Base-by-base conservation (phyloP, 2,113 vertebrate species). In the Clinocottus analis region DNA sequence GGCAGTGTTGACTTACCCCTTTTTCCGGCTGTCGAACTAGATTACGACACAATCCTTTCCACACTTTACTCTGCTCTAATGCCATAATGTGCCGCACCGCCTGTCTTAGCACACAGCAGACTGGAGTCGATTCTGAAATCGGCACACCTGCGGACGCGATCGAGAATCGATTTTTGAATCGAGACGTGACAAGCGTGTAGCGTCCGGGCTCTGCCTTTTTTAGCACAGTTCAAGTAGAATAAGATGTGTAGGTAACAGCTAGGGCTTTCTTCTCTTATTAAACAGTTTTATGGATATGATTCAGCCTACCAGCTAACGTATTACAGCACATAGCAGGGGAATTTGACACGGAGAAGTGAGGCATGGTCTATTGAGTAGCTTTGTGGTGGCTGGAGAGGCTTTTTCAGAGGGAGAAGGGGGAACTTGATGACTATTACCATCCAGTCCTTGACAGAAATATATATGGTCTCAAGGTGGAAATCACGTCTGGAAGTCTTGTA, bases 271-370 rank as follows among this genome's bases (percentile, higher is more conserved):
- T 64, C 37, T 35, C 37, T 35, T 49, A 53, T 68, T 59, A 43
- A 33, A 56, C 29, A 2, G 13, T 62, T 74, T 58, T 33, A 62
- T 71, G 14, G 49, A 47, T 35, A 70, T 55, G 14, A 75, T 41
- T 62, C 29, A 47, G 12, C 23, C 49, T 43, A 31, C 41, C 19
- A 43, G 63, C 23, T 45, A 62, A 66, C 17, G 12, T 23, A 51
- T 55, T 64, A 47, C 71, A 72, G 16, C 67, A 43, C 72, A 77
- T 21, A 37, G 31, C 49, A 33, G 78, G 31, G 16, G 14, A 74
- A 71, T 73, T 9, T 43, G 47, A 77, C 60, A 58, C 77, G 14
- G 51, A 80, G 35, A 69, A 59, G 65, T 75, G 11, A 61, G 19
- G 45, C 23, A 2, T 60, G 31, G 8, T 66, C 53, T 66, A 72